Percentiles rank a stretch among this genome's conserved stretches.
Conservation (phyloP, 2,113 vertebrate species). For the Cyprinodon tularosa region DNA sequence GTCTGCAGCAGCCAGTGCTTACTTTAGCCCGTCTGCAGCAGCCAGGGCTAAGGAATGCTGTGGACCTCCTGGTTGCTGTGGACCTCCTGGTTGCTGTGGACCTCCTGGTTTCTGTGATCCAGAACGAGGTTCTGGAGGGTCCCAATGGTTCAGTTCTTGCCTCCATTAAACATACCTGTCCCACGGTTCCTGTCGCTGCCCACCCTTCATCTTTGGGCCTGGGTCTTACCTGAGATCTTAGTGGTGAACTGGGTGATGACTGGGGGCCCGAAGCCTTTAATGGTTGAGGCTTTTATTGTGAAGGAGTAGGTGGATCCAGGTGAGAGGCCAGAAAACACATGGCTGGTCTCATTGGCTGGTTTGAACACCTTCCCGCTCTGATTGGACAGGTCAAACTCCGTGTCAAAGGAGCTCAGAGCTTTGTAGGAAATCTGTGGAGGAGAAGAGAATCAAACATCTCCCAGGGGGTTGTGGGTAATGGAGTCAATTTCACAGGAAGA, state of each 20-base stretch:
- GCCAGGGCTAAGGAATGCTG: no score
- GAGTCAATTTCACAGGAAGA: background rate
- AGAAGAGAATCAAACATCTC: background rate
- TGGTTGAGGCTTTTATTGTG: constrained; percentile 92
- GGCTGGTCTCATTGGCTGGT: constrained; percentile 92
- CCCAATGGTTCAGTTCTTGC: no score
- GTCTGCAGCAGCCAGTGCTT: no score
- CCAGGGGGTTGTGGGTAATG: constrained; percentile 11
- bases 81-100: no score
- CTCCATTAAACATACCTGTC: no score
- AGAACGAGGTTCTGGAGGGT: no score
- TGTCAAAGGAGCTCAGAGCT: constrained; percentile 97
- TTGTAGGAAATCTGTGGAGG: constrained; percentile 92
- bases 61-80: no score
- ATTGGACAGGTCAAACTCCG: constrained; percentile 94
- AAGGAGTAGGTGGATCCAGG: constrained; percentile 98
- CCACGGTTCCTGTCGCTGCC: no score
- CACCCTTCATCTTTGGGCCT: background rate
- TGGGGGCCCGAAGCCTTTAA: constrained; percentile 94
- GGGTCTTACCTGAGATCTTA: constrained; percentile 90
- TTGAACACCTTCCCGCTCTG: constrained; percentile 95
- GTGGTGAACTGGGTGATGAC: constrained; percentile 93
- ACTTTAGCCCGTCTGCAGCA: no score
- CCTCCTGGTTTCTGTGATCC: no score
- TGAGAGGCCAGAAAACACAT: constrained; percentile 88